A percentile compares a stretch with the other conserved stretches of the same genome.
Evolutionary conservation across 2,797 vertebrate species (phyloP).

Genomic region (Tapera naevia): DNA sequence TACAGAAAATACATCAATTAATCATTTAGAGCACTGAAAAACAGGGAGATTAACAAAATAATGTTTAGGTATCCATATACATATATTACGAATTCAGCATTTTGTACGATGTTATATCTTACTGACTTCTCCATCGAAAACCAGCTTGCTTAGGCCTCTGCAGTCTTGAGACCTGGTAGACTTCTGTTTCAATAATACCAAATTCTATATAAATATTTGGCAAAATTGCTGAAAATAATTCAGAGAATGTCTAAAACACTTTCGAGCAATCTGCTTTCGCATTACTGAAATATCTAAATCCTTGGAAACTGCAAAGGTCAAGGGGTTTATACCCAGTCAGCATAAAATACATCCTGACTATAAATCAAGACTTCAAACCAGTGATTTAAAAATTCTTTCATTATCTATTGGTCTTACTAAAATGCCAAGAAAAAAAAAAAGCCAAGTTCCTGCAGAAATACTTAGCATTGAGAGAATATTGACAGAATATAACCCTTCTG

Average conservation of each 20-base stretch:
- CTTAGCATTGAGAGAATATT: constrained; percentile 38
- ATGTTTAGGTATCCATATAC: not conserved
- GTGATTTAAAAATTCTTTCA: constrained; percentile 3
- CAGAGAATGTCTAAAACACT: not conserved
- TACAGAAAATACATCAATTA: not conserved
- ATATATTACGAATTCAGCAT: not conserved
- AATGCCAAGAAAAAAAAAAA: not conserved
- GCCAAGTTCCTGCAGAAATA: constrained; percentile 36
- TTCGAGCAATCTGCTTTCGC: not conserved
- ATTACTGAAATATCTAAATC: not conserved
- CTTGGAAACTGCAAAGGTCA: not conserved
- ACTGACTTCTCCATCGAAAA: not conserved
- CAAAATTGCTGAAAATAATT: not conserved
- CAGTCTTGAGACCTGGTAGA: not conserved
- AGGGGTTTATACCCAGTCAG: not conserved
- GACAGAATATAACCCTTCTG: constrained; percentile 24
- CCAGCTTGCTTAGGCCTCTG: not conserved
- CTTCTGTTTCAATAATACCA: not conserved
- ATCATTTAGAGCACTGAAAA: not conserved
- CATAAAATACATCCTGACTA: constrained; percentile 31
- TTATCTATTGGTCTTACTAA: constrained; percentile 30
- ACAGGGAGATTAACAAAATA: not conserved
- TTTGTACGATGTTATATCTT: not conserved
- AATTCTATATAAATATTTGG: not conserved
- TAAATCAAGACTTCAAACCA: constrained; percentile 42